phyloP scores from a whole-genome alignment of 2,113 vertebrate species.

The Galeopterus variegatus region DNA sequence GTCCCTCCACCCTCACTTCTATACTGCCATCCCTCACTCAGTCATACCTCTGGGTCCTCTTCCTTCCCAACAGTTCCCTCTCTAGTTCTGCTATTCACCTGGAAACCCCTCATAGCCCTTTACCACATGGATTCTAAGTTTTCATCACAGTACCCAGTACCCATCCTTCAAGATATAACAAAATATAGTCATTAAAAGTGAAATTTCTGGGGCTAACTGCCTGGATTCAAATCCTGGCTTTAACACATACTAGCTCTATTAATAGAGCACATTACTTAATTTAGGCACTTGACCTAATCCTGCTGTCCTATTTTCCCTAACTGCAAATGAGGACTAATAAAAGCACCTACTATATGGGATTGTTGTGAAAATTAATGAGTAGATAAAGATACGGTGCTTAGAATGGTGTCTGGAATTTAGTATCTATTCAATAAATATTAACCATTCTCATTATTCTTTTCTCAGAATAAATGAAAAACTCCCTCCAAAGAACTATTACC shows the following conservation, averaged over 20 bases:
- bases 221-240: conserved; percentile 32
- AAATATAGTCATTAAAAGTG: neutral
- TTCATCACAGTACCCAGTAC: neutral
- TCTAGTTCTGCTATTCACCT: neutral
- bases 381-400: neutral
- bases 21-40: neutral
- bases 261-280: conserved; percentile 30
- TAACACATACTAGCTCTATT: conserved; percentile 8
- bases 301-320: neutral
- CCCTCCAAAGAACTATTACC: neutral
- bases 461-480: conserved; percentile 36
- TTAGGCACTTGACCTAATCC: conserved; percentile 5
- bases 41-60: neutral
- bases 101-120: neutral
- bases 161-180: neutral
- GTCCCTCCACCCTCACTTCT: no score
- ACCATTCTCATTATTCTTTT: conserved; percentile 13
- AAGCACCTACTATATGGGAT: neutral
- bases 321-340: conserved; percentile 6
- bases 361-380: conserved; percentile 23
- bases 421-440: neutral
- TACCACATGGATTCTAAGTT: neutral
- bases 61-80: neutral
- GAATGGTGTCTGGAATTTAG: neutral
- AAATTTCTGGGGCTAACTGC: neutral